Evolutionary conservation across 2,797 vertebrate species (phyloP).

Genomic region (Mico argentatus): DNA sequence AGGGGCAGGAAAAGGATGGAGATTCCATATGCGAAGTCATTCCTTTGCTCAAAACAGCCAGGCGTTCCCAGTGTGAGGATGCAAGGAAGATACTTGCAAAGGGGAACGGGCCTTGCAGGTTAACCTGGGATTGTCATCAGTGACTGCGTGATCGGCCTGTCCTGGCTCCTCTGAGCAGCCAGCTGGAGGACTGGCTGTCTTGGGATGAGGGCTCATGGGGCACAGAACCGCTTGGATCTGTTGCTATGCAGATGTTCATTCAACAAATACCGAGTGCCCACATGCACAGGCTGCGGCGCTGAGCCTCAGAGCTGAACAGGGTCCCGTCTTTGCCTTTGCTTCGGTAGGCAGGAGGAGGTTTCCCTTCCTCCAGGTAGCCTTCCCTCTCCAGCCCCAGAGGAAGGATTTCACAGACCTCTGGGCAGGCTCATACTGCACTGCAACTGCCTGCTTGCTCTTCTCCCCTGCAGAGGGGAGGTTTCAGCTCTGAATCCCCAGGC

Average conservation of each 20-base stretch:
- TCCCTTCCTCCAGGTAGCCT: background rate
- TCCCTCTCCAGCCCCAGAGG: background rate
- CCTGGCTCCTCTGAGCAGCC: background rate
- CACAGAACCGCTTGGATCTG: background rate
- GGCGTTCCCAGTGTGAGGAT: background rate
- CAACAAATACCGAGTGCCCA: rapidly evolving
- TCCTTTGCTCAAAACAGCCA: background rate
- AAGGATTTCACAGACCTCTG: background rate
- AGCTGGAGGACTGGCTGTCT: background rate
- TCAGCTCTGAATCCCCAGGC: too few relatives aligned
- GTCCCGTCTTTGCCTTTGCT: too few relatives aligned
- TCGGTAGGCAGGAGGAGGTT: background rate
- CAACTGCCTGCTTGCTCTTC: background rate
- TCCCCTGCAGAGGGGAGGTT: too few relatives aligned
- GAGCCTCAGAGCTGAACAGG: background rate
- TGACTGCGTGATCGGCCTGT: rapidly evolving
- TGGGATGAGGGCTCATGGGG: background rate
- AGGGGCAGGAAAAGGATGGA: background rate
- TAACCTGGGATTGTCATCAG: background rate
- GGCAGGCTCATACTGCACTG: too few relatives aligned
- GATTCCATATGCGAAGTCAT: background rate
- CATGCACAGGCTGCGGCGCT: rapidly evolving
- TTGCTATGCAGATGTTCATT: rapidly evolving
- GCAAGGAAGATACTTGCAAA: background rate
- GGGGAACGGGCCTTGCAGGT: rapidly evolving